These are phyloP conservation scores for Dascillus cervinus DNA, from an alignment of 2,888 invertebrate species.

Conservation along the genomic window DNA sequence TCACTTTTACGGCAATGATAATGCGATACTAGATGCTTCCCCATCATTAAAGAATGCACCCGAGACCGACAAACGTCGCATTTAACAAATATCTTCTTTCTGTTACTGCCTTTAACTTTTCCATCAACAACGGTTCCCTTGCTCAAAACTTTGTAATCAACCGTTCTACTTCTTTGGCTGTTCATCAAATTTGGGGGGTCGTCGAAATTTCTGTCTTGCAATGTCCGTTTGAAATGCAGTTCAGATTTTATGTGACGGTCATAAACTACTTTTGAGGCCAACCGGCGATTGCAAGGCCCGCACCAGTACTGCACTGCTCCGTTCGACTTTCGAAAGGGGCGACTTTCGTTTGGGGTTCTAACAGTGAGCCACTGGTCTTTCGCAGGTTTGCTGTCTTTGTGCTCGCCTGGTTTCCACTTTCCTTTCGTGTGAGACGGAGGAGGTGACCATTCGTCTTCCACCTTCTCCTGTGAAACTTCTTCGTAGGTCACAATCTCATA, in stretches of 20 bases:
- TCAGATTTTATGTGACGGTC: slow-evolving; percentile 70
- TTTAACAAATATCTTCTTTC: slow-evolving; percentile 52
- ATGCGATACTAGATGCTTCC: slow-evolving; percentile 79
- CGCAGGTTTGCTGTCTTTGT: slow-evolving; percentile 47
- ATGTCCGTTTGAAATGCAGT: slow-evolving; percentile 59
- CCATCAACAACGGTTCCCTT: not conserved
- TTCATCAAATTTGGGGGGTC: slow-evolving; percentile 14
- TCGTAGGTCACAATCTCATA: slow-evolving; percentile 50
- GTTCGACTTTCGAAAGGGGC: slow-evolving; percentile 36
- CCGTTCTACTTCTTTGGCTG: not conserved
- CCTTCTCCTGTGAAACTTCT: slow-evolving; percentile 39
- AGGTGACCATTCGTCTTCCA: slow-evolving; percentile 36
- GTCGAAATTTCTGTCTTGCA: slow-evolving; percentile 62
- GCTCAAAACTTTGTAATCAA: not conserved
- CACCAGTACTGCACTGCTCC: slow-evolving; percentile 66
- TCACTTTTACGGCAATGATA: slow-evolving; percentile 72
- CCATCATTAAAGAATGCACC: slow-evolving; percentile 61
- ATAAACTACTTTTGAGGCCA: slow-evolving; percentile 67
- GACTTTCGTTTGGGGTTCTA: slow-evolving; percentile 19
- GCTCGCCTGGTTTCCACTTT: slow-evolving; percentile 51
- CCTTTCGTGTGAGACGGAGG: slow-evolving; percentile 51
- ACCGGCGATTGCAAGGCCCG: slow-evolving; percentile 67
- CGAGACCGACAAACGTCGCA: slow-evolving; percentile 68
- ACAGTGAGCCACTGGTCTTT: slow-evolving; percentile 65
- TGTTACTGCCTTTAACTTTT: slow-evolving; percentile 15